A percentile compares a stretch with the other conserved stretches of the same genome.
Conservation (phyloP, 1,140 invertebrate genomes). For the Teleopsis dalmanni region DNA sequence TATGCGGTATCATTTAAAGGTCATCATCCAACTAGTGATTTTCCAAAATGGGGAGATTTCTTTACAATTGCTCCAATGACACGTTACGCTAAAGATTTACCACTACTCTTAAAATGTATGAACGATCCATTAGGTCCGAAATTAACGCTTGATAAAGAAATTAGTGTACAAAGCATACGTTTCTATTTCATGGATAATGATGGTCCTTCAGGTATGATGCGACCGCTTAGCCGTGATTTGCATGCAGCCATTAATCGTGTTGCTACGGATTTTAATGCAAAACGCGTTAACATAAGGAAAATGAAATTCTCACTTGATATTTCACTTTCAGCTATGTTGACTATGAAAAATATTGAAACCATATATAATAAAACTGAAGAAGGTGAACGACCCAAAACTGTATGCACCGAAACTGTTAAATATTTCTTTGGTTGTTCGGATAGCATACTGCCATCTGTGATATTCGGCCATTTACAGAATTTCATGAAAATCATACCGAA, state of each 20-base stretch:
- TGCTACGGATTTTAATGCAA: conserved; percentile 52
- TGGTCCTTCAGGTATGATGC: conserved; percentile 54
- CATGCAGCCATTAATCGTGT: conserved; percentile 59
- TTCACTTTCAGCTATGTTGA: conserved; percentile 49
- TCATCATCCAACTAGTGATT: conserved; percentile 50
- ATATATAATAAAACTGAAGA: conserved; percentile 53
- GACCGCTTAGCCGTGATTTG: conserved; percentile 58
- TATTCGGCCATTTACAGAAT: conserved; percentile 51
- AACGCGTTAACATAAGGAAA: conserved; percentile 51
- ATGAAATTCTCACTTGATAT: conserved; percentile 56
- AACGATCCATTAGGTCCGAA: conserved; percentile 50
- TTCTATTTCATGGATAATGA: conserved; percentile 75
- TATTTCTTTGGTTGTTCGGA: conserved; percentile 51
- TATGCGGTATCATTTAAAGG: conserved; percentile 53
- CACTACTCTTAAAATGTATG: conserved; percentile 63
- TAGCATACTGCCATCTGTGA: conserved; percentile 50
- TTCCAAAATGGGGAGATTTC: conserved; percentile 52
- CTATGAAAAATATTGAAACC: conserved; percentile 52
- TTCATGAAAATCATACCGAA: conserved; percentile 47
- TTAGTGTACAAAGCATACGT: conserved; percentile 61
- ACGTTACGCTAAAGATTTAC: conserved; percentile 73
- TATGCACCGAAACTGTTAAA: conserved; percentile 50
- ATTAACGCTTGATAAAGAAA: conserved; percentile 56
- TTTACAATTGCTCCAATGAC: conserved; percentile 73
- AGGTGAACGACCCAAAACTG: conserved; percentile 50